These are phyloP conservation scores for Cichlasoma orientale DNA, from an alignment of 2,797 vertebrate genomes.

Conservation along the genomic window DNA sequence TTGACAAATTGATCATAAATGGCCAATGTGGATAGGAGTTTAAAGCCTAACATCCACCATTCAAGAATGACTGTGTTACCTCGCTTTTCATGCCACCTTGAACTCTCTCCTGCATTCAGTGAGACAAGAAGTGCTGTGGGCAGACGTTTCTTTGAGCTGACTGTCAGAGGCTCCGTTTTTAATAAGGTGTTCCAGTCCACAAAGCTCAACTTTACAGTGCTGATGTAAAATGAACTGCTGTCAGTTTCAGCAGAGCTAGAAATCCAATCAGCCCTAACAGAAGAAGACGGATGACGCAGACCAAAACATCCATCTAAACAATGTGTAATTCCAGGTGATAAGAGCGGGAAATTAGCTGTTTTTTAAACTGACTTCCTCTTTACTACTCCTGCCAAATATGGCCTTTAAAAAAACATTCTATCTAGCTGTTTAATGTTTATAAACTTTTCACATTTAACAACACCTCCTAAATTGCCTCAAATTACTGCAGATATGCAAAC, in stretches of 20 bases:
- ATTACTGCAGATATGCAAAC: background rate
- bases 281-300: background rate
- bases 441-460: background rate
- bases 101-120: slow-evolving; percentile 12
- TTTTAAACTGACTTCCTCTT: background rate
- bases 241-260: slow-evolving; percentile 27
- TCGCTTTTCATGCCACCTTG: background rate
- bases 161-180: slow-evolving; percentile 51
- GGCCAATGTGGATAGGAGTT: too few relatives aligned
- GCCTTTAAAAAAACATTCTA: background rate
- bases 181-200: slow-evolving; percentile 59
- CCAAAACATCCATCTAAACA: background rate
- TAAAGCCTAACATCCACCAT: background rate
- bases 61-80: background rate
- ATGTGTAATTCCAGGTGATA: background rate
- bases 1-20: background rate
- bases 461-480: background rate
- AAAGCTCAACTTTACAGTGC: slow-evolving; percentile 44
- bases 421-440: background rate
- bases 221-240: slow-evolving; percentile 46
- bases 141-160: slow-evolving; percentile 24
- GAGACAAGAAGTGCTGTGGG: slow-evolving; percentile 4
- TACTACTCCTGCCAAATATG: background rate
- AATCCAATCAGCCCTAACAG: slow-evolving; percentile 22
- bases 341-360: background rate